These are phyloP conservation scores for Drosophila subquinaria DNA, from an alignment of 2,888 invertebrate genomes.

Conservation along the genomic window DNA sequence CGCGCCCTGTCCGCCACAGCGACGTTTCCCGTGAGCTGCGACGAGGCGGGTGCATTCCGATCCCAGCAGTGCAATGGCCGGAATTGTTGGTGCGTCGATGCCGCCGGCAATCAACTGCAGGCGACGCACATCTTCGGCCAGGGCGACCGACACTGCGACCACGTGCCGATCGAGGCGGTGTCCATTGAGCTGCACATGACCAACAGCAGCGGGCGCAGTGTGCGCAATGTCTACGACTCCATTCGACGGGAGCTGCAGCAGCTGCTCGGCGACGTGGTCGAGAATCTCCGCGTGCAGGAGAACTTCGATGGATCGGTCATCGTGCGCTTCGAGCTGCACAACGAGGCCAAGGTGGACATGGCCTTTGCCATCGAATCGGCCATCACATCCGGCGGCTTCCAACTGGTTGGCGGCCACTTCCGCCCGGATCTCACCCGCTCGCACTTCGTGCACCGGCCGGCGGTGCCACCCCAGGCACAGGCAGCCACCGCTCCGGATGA, in stretches of 20 bases:
- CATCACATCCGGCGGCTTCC: conserved; percentile 86
- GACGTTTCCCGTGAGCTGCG: conserved; percentile 87
- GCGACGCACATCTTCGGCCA: conserved; percentile 87
- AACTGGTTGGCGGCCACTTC: conserved; percentile 84
- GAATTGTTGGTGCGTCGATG: conserved; percentile 94
- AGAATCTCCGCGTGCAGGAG: conserved; percentile 87
- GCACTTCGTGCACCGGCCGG: conserved; percentile 87
- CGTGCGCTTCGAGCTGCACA: conserved; percentile 89
- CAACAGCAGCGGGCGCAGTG: conserved; percentile 86
- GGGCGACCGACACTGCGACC: conserved; percentile 87
- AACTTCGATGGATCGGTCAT: conserved; percentile 86
- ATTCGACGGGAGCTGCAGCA: conserved; percentile 84
- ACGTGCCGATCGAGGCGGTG: conserved; percentile 91
- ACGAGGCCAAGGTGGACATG: conserved; percentile 91
- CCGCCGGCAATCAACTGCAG: conserved; percentile 90
- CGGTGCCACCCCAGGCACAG: conserved; percentile 71
- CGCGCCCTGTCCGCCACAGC: conserved; percentile 85
- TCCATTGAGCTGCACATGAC: conserved; percentile 91
- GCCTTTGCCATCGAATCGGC: conserved; percentile 92
- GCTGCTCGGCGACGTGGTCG: conserved; percentile 86
- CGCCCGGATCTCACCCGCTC: conserved; percentile 89
- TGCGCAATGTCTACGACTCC: conserved; percentile 86
- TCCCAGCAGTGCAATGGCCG: conserved; percentile 90
- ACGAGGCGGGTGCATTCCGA: conserved; percentile 89
- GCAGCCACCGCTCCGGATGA: conserved; percentile 84